Evolutionary conservation across 2,113 vertebrate genomes (phyloP).

Genomic region (Damaliscus lunatus): DNA sequence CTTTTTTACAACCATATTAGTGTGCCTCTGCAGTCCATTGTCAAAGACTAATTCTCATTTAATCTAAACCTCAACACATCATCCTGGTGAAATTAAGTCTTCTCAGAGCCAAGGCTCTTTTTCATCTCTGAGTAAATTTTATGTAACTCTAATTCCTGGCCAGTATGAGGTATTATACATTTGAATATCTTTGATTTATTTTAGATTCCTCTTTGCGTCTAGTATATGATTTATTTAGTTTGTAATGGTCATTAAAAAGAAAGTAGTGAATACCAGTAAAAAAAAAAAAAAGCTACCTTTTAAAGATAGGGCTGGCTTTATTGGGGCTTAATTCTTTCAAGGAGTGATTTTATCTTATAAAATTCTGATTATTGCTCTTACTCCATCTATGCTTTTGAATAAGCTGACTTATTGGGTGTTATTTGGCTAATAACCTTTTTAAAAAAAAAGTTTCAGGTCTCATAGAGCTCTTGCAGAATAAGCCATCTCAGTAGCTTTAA

Average conservation of each 20-base stretch:
- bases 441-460: neutral
- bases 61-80: neutral
- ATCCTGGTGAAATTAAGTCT: neutral
- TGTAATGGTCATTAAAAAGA: neutral
- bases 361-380: neutral
- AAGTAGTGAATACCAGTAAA: neutral
- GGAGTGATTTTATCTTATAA: neutral
- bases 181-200: slow-evolving; percentile 6
- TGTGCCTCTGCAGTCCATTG: neutral
- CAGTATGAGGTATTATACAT: neutral
- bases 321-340: neutral
- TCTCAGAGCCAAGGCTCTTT: neutral
- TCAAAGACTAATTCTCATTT: neutral
- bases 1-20: neutral
- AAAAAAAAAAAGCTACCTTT: neutral
- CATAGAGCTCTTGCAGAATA: neutral
- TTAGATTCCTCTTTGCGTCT: neutral
- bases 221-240: neutral
- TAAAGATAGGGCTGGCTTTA: neutral
- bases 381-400: neutral
- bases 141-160: neutral
- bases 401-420: neutral
- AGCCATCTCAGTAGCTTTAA: neutral
- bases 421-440: neutral
- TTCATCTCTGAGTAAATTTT: neutral